Conservation (phyloP, 2,888 invertebrate species). For the Drosophila histrio region DNA sequence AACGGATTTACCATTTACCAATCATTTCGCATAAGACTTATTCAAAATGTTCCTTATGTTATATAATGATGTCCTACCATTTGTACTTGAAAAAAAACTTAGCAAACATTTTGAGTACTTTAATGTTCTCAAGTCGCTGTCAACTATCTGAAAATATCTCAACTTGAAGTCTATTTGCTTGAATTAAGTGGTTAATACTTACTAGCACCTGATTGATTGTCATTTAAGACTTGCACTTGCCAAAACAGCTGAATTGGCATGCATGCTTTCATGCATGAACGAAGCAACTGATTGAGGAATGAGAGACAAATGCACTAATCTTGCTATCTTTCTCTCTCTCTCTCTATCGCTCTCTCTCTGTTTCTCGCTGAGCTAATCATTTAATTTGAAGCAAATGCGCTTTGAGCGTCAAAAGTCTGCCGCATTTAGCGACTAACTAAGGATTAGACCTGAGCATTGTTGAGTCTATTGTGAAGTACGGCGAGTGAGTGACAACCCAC, state of each 20-base stretch:
- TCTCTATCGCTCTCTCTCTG: neutral
- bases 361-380: conserved; percentile 32
- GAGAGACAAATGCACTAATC: neutral
- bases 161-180: neutral
- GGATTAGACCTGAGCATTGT: conserved; percentile 4
- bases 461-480: conserved; percentile 26
- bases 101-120: neutral
- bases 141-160: neutral
- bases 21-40: neutral
- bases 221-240: neutral
- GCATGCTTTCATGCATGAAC: conserved; percentile 10
- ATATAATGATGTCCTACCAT: neutral
- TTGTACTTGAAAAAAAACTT: neutral
- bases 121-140: neutral
- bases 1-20: neutral
- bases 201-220: conserved; percentile 24
- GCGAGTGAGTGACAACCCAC: conserved; percentile 13
- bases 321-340: neutral
- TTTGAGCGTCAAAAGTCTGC: conserved; percentile 63
- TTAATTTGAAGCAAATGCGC: conserved; percentile 50
- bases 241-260: conserved; percentile 11
- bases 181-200: neutral
- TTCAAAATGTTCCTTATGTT: neutral
- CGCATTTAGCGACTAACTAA: conserved; percentile 30
- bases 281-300: neutral